Percentiles rank a stretch among this genome's conserved stretches.
Evolutionary conservation across 2,797 vertebrate species (phyloP).

Genomic region (Gephyroberyx darwinii): DNA sequence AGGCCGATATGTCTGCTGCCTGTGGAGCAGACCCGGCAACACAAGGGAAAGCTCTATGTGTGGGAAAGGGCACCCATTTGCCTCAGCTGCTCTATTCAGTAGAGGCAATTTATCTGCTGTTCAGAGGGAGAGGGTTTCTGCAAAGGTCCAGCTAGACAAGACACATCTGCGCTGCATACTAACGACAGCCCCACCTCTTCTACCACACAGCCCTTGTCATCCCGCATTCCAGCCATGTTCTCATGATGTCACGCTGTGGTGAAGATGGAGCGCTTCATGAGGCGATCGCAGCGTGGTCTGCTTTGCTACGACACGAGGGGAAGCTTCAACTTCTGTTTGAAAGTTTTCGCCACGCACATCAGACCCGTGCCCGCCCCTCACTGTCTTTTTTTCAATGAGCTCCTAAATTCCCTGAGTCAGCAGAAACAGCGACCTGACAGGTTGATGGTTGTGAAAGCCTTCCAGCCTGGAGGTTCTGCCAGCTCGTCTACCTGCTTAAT

Average conservation of each 20-base stretch:
- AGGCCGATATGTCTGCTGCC: slow-evolving; percentile 13
- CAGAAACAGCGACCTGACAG: slow-evolving; percentile 31
- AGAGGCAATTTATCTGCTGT: slow-evolving; percentile 68
- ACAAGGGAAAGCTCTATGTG: slow-evolving; percentile 38
- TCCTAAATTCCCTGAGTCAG: slow-evolving; percentile 37
- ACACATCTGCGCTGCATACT: slow-evolving; percentile 71
- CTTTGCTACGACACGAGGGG: slow-evolving; percentile 15
- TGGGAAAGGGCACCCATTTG: slow-evolving; percentile 58
- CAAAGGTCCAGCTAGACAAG: slow-evolving; percentile 73
- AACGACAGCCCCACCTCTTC: slow-evolving; percentile 62
- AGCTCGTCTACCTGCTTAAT: slow-evolving; percentile 46
- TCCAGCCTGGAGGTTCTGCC: not conserved
- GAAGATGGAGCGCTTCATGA: slow-evolving; percentile 52
- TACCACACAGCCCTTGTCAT: slow-evolving; percentile 59
- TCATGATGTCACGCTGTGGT: slow-evolving; percentile 64
- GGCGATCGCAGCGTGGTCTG: slow-evolving; percentile 7
- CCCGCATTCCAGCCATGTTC: slow-evolving; percentile 71
- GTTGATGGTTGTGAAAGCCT: slow-evolving; percentile 46
- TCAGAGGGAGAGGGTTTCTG: slow-evolving; percentile 58
- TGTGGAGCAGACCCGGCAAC: slow-evolving; percentile 30
- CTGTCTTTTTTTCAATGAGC: not conserved
- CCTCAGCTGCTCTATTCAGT: slow-evolving; percentile 68
- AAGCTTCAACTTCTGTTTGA: slow-evolving; percentile 40
- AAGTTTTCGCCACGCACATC: slow-evolving; percentile 49
- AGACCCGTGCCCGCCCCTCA: not conserved